Evolutionary conservation across 1,140 invertebrate genomes (phyloP), one percentile per base, ranked within the genome.

Genomic region (Philopotamus ludificatus): DNA sequence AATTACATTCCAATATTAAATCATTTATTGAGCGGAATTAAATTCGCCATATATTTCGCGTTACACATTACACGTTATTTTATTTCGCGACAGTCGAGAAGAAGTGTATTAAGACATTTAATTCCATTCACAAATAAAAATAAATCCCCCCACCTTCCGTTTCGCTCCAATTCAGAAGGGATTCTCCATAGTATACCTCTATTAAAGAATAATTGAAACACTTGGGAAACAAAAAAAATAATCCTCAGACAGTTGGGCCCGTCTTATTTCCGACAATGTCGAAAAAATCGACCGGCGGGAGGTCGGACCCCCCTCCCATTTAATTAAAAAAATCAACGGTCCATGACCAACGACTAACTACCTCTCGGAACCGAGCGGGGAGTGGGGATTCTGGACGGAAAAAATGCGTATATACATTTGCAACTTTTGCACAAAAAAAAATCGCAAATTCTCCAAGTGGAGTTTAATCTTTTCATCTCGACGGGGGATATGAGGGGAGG

Each of bases 401-500:
- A 34, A 34, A 34, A 34, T 34, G 12, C 12, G 12, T 34, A 12
- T 34, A 34, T 34, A 34, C 12, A 34, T 34, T 34, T 34, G 28
- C 28, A 34, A 12, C 12, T 4, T 34, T 34, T 4, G 28, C 28
- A 34, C 12, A 34, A 34, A 34, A n/a, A n/a, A n/a, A n/a, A 7
- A 26, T 21, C 15, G 34, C 23, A 18, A 55, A 55, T 55, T 55
- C 34, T 55, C 53, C 26, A n/a, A n/a, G 16, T 20, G 7, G 53
- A 4, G 23, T 25, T 53, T 53, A 53, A 53, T 53, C 50, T 53
- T 53, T 53, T 18, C 28, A 34, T 34, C 28, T 34, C n/a, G n/a
- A n/a, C n/a, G n/a, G n/a, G n/a, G n/a, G n/a, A n/a, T n/a, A n/a
- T n/a, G 3, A 53, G 23, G 23, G 34, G 21, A 57, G 34, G 34